Evolutionary conservation across 2,113 vertebrate species (phyloP).

Genomic region (Struthidea cinerea): DNA sequence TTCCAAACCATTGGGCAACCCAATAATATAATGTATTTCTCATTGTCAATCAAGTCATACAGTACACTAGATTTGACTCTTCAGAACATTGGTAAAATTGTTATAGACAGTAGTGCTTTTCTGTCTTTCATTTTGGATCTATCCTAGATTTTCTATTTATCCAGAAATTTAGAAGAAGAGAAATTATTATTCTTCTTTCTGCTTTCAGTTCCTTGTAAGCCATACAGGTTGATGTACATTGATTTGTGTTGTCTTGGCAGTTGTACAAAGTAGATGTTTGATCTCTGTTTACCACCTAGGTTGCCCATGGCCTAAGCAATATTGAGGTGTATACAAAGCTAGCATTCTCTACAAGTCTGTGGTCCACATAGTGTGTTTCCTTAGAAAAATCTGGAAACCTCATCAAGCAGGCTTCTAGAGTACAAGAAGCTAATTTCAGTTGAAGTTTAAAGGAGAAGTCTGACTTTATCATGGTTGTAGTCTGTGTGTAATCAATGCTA

Average conservation of each 20-base stretch:
- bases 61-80: not conserved
- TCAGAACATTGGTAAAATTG: not conserved
- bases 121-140: not conserved
- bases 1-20: not conserved
- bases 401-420: not conserved
- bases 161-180: not conserved
- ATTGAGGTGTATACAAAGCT: not conserved
- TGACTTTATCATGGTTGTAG: not conserved
- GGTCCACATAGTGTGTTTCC: not conserved
- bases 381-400: not conserved
- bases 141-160: not conserved
- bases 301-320: not conserved
- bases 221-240: not conserved
- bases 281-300: not conserved
- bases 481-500: not conserved
- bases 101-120: not conserved
- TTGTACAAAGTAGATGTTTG: not conserved
- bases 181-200: not conserved
- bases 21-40: not conserved
- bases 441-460: not conserved
- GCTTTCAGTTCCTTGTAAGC: not conserved
- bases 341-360: not conserved
- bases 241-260: not conserved
- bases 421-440: not conserved
- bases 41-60: not conserved